These are phyloP conservation scores for Synergus japonicus DNA, from an alignment of 2,888 invertebrate species.

Conservation along the genomic window DNA sequence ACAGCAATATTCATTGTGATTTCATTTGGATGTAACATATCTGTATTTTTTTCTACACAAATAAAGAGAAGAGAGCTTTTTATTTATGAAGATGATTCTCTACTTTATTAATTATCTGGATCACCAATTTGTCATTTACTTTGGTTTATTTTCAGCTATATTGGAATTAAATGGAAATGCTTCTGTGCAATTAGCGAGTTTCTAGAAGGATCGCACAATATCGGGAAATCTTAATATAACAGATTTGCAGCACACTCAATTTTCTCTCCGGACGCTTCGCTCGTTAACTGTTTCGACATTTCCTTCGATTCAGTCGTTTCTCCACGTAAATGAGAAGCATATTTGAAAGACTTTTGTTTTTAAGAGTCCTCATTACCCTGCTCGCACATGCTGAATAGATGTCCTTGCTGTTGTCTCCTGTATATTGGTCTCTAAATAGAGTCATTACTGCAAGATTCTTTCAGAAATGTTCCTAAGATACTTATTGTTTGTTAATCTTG, in stretches of 20 bases:
- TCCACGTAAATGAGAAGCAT: slow-evolving; percentile 6
- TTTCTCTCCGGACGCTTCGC: slow-evolving; percentile 17
- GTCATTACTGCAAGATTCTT: neutral
- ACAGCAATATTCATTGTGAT: slow-evolving; percentile 57
- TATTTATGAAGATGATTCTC: slow-evolving; percentile 3
- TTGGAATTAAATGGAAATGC: neutral
- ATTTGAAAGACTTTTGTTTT: slow-evolving; percentile 49
- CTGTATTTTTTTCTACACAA: slow-evolving; percentile 53
- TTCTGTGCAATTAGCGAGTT: neutral
- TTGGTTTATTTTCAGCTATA: neutral
- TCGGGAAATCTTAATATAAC: slow-evolving; percentile 4
- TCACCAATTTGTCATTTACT: neutral
- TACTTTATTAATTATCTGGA: neutral
- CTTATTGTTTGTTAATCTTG: neutral
- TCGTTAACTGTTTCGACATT: slow-evolving; percentile 36
- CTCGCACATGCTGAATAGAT: slow-evolving; percentile 43
- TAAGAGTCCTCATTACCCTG: slow-evolving; percentile 49
- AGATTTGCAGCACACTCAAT: neutral
- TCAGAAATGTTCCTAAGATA: neutral
- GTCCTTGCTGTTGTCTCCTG: slow-evolving; percentile 39
- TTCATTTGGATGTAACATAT: slow-evolving; percentile 58
- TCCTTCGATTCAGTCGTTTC: slow-evolving; percentile 11
- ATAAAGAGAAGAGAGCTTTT: slow-evolving; percentile 54
- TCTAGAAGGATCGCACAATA: neutral
- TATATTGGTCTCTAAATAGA: slow-evolving; percentile 34